phyloP scores from a whole-genome alignment of 2,888 invertebrate genomes.

The Vanessa cardui region DNA sequence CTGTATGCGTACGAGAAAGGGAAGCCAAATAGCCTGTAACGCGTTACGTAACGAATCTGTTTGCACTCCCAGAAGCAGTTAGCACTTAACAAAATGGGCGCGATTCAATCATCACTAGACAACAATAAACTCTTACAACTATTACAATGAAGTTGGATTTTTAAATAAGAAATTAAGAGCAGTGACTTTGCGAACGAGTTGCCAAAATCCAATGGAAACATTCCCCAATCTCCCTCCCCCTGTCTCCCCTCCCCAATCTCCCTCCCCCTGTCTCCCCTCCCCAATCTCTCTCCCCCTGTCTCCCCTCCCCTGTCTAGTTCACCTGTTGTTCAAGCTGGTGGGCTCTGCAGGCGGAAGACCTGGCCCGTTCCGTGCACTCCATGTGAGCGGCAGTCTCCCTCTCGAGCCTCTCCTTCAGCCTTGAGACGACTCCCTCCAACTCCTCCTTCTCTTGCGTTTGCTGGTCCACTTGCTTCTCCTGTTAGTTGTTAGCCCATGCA shows the following conservation, averaged over 20 bases:
- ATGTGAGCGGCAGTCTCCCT: conserved; percentile 94
- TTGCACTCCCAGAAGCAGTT: too few species aligned
- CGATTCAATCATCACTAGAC: too few species aligned
- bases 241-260: too few species aligned
- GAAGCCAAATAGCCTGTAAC: too few species aligned
- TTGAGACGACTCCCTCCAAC: conserved; percentile 89
- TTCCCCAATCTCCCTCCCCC: too few species aligned
- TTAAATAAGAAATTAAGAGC: neutral
- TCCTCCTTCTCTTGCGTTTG: conserved; percentile 96
- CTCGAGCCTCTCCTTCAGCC: conserved; percentile 94
- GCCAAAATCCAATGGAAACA: neutral
- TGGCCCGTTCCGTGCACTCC: conserved; percentile 90
- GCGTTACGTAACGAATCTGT: too few species aligned
- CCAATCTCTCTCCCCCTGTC: too few species aligned
- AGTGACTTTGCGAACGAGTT: neutral
- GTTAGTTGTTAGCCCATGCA: conserved; percentile 55
- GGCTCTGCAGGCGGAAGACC: conserved; percentile 80
- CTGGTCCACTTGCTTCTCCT: conserved; percentile 95
- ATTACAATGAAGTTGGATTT: too few species aligned
- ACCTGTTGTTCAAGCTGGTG: conserved; percentile 85
- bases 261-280: too few species aligned
- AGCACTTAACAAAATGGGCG: too few species aligned
- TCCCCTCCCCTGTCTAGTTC: neutral
- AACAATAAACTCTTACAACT: too few species aligned
- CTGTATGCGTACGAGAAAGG: too few species aligned